A percentile compares a stretch with the other conserved stretches of the same genome.
Evolutionary conservation across 2,888 invertebrate species (phyloP).

Genomic region (Hemithea aestivaria): DNA sequence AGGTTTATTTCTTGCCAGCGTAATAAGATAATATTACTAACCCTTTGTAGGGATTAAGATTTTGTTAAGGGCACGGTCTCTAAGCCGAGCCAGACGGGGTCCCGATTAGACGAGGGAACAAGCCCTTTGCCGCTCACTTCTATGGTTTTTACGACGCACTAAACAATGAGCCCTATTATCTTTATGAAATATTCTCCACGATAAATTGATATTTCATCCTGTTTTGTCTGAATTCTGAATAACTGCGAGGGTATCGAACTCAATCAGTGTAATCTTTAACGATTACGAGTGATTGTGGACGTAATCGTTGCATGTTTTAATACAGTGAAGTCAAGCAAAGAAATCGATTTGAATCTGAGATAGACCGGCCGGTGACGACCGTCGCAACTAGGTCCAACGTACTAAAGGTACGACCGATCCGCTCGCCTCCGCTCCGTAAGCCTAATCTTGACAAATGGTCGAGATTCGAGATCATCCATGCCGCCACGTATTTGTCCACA

Average conservation of each 20-base stretch:
- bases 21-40: constrained; percentile 78
- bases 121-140: constrained; percentile 55
- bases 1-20: constrained; percentile 71
- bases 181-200: constrained; percentile 8
- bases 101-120: constrained; percentile 47
- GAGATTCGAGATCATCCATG: constrained; percentile 70
- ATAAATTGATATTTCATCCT: background rate
- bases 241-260: no score
- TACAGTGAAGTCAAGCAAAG: constrained; percentile 8
- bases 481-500: constrained; percentile 59
- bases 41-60: constrained; percentile 79
- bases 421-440: constrained; percentile 46
- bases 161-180: constrained; percentile 40
- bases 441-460: constrained; percentile 76
- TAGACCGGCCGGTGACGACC: constrained; percentile 7
- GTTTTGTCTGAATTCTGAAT: background rate
- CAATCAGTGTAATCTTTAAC: no score
- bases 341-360: constrained; percentile 19
- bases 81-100: constrained; percentile 65
- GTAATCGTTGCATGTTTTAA: constrained; percentile 1
- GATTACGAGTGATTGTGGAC: no score
- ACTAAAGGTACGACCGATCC: constrained; percentile 27
- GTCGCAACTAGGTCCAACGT: no score
- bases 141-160: constrained; percentile 66
- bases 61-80: constrained; percentile 72